These are phyloP conservation scores for Acronicta leporina DNA, from an alignment of 2,888 invertebrate species.

Conservation along the genomic window DNA sequence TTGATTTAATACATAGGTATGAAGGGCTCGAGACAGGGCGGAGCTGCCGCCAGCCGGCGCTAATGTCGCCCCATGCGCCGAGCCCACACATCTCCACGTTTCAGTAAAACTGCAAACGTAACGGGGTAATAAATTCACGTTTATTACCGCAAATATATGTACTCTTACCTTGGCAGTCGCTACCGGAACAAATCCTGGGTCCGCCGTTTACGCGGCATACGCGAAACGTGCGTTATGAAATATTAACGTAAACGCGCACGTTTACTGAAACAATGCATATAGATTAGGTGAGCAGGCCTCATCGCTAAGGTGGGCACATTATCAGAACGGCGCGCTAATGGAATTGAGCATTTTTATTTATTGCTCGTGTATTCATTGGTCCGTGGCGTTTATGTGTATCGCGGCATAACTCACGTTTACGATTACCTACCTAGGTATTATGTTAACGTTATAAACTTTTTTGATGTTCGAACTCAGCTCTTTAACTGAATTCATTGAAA, in stretches of 20 bases:
- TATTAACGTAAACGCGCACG: slow-evolving; percentile 76
- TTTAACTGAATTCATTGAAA: slow-evolving; percentile 25
- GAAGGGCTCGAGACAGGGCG: slow-evolving; percentile 62
- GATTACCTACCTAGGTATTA: slow-evolving; percentile 45
- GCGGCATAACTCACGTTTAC: slow-evolving; percentile 67
- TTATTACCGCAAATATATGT: slow-evolving; percentile 85
- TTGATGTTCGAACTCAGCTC: slow-evolving; percentile 46
- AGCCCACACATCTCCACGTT: slow-evolving; percentile 81
- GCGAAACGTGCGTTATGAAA: slow-evolving; percentile 77
- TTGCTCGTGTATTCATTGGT: slow-evolving; percentile 65
- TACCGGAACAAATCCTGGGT: slow-evolving; percentile 81
- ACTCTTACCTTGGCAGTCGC: slow-evolving; percentile 76
- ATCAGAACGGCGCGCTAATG: slow-evolving; percentile 78
- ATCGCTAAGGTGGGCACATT: slow-evolving; percentile 76
- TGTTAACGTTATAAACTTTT: slow-evolving; percentile 48
- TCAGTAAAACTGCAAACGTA: slow-evolving; percentile 87
- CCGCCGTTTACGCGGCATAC: slow-evolving; percentile 73
- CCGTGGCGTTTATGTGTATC: slow-evolving; percentile 63
- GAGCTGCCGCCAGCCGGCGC: slow-evolving; percentile 66
- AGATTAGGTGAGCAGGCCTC: slow-evolving; percentile 51
- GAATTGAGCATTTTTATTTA: slow-evolving; percentile 79
- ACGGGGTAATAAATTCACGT: slow-evolving; percentile 86
- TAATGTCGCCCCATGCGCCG: slow-evolving; percentile 71
- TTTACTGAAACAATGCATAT: slow-evolving; percentile 74
- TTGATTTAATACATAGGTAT: slow-evolving; percentile 60